Percentiles rank a stretch among this genome's conserved stretches.
These are phyloP conservation scores for Montifringilla adamsi DNA, from an alignment of 2,113 vertebrate genomes.

Conservation along the genomic window DNA sequence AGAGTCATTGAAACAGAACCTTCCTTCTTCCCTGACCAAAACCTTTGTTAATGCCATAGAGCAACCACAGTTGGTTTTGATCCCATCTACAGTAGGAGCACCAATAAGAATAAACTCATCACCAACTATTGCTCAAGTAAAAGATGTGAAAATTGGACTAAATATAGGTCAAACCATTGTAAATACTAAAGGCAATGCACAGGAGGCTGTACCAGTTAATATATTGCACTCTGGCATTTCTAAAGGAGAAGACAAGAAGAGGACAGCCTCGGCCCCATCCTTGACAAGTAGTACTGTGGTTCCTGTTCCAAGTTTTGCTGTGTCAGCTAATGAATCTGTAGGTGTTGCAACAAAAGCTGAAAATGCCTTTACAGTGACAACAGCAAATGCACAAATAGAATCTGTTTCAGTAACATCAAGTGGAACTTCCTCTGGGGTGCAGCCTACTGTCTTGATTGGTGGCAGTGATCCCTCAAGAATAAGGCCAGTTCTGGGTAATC, in stretches of 20 bases:
- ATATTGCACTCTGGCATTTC: constrained; percentile 71
- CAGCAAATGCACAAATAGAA: constrained; percentile 45
- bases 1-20: constrained; percentile 69
- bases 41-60: constrained; percentile 69
- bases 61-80: constrained; percentile 75
- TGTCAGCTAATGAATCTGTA: constrained; percentile 54
- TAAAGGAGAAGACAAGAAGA: constrained; percentile 69
- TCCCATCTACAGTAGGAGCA: constrained; percentile 73
- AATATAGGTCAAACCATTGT: constrained; percentile 79
- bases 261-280: neutral
- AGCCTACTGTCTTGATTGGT: constrained; percentile 53
- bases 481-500: constrained; percentile 63
- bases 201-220: constrained; percentile 73
- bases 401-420: constrained; percentile 58
- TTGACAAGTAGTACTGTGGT: constrained; percentile 46
- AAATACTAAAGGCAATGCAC: constrained; percentile 68
- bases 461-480: constrained; percentile 67
- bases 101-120: constrained; percentile 74
- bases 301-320: constrained; percentile 51
- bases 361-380: constrained; percentile 51
- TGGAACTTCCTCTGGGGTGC: constrained; percentile 27
- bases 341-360: constrained; percentile 52
- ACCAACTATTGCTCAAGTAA: constrained; percentile 78
- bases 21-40: constrained; percentile 63
- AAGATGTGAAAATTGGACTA: constrained; percentile 81